Evolutionary conservation across 2,113 vertebrate genomes (phyloP), one percentile per base, ranked within the genome.

Genomic region (Chiloscyllium plagiosum): DNA sequence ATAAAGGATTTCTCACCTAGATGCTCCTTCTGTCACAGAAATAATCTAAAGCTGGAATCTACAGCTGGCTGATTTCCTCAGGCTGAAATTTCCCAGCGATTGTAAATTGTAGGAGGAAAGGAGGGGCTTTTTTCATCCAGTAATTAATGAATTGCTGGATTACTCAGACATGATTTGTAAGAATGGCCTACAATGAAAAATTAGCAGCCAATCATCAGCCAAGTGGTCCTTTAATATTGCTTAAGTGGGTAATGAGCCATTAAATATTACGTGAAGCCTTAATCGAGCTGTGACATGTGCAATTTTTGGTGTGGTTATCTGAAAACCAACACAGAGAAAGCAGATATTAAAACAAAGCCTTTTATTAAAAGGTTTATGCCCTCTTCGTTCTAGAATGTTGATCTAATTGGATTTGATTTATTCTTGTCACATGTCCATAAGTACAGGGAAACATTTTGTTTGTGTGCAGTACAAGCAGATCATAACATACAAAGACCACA

Each of bases 191-290:
- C 56, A 93, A 20, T 93, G 29, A 93, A 93, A 93, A 37, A 20
- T 93, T 93, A 90, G 33, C 65, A 65, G 33, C n/a, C 61, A 93
- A 93, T 93, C 89, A 22, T 66, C 56, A 92, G 65, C 89, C 29
- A 92, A 65, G 66, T 65, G 89, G 61, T 93, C 61, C 61, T 66
- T 93, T 93, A 42, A 93, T n/a, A 93, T 65, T 93, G 15, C n/a
- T 66, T 5, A 65, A 93, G 33, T 66, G 7, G 33, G 33, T 93
- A 93, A 93, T 66, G 61, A 93, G 33, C 89, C 89, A 93, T 42
- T 33, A 22, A 66, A 66, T 90, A 56, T 93, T 83, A 83, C 20
- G 15, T 42, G 17, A 83, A 42, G n/a, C 4, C 33, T 66, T 66
- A 93, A 93, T 93, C 65, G 33, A 66, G 89, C 56, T 22, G 8